Percentiles rank a stretch among this genome's conserved stretches.
These are phyloP conservation scores for Typhlichthys subterraneus DNA, from an alignment of 2,797 vertebrate species.

Conservation along the genomic window DNA sequence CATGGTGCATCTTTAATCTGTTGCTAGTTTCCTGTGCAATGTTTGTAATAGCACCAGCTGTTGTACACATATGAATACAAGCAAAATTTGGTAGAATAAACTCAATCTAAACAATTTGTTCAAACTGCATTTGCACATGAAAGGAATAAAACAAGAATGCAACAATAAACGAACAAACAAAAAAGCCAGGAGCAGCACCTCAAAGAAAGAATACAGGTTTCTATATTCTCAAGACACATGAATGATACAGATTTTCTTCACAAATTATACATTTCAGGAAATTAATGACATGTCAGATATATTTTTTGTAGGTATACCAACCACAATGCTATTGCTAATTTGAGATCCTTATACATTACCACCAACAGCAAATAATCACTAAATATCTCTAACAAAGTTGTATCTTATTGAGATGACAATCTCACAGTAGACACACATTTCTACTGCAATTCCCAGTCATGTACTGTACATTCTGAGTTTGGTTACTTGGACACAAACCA, in stretches of 20 bases:
- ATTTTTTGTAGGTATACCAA: slow-evolving; percentile 19
- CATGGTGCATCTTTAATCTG: neutral
- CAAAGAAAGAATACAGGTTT: slow-evolving; percentile 14
- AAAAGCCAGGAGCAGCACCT: neutral
- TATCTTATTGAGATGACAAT: neutral
- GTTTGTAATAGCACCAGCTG: slow-evolving; percentile 52
- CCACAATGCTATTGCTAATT: slow-evolving; percentile 11
- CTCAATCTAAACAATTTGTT: slow-evolving; percentile 5
- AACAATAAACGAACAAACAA: neutral
- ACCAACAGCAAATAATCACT: slow-evolving; percentile 15
- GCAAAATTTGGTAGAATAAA: slow-evolving; percentile 14
- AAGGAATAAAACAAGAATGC: neutral
- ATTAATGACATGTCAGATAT: neutral
- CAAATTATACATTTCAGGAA: slow-evolving; percentile 12
- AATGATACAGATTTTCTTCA: slow-evolving; percentile 46
- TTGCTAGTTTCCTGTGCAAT: neutral
- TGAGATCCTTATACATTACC: slow-evolving; percentile 4
- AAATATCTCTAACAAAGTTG: neutral
- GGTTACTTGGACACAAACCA: slow-evolving; percentile 25
- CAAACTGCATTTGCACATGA: slow-evolving; percentile 11
- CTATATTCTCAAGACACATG: slow-evolving; percentile 14
- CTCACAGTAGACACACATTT: too few species aligned
- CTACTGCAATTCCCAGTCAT: slow-evolving; percentile 2
- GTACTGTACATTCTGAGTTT: slow-evolving; percentile 1
- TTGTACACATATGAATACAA: slow-evolving; percentile 2